phyloP scores from a whole-genome alignment of 2,113 vertebrate genomes.

The Sceloporus tristichus region DNA sequence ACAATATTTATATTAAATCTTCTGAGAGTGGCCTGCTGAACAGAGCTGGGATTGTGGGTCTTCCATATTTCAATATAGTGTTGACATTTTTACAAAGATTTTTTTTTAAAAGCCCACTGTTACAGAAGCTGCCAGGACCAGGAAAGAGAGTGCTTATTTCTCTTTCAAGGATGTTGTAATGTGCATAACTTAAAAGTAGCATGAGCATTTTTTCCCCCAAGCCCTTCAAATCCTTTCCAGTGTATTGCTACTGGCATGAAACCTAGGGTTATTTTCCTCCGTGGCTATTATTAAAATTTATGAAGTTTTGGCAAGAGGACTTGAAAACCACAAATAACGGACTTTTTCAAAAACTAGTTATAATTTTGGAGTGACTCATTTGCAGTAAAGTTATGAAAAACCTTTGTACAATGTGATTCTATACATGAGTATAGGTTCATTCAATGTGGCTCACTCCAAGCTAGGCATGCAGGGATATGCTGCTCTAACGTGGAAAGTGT shows the following conservation, averaged over 20 bases:
- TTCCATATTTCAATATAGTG: background rate
- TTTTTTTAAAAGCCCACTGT: background rate
- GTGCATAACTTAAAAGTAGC: conserved; percentile 31
- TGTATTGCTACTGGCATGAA: conserved; percentile 43
- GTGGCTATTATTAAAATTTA: conserved; percentile 24
- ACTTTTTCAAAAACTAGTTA: conserved; percentile 8
- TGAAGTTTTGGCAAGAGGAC: conserved; percentile 33
- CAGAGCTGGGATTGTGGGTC: accelerated
- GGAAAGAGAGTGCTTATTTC: conserved; percentile 7
- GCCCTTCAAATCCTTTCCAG: background rate
- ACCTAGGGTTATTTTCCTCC: conserved; percentile 37
- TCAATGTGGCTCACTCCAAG: background rate
- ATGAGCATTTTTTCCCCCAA: conserved; percentile 29
- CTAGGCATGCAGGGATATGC: background rate
- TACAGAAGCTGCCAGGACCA: background rate
- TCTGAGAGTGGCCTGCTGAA: conserved; percentile 6
- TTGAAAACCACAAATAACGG: conserved; percentile 16
- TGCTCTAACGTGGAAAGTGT: background rate
- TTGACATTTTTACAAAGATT: conserved; percentile 20
- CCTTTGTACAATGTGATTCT: background rate
- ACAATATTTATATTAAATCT: background rate
- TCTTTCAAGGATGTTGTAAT: conserved; percentile 18
- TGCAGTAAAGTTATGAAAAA: background rate
- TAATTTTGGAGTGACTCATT: conserved; percentile 10
- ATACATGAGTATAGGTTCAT: background rate